A percentile compares a stretch with the other conserved stretches of the same genome.
phyloP scores from a whole-genome alignment of 2,113 vertebrate species.

The Ctenodactylus gundi region DNA sequence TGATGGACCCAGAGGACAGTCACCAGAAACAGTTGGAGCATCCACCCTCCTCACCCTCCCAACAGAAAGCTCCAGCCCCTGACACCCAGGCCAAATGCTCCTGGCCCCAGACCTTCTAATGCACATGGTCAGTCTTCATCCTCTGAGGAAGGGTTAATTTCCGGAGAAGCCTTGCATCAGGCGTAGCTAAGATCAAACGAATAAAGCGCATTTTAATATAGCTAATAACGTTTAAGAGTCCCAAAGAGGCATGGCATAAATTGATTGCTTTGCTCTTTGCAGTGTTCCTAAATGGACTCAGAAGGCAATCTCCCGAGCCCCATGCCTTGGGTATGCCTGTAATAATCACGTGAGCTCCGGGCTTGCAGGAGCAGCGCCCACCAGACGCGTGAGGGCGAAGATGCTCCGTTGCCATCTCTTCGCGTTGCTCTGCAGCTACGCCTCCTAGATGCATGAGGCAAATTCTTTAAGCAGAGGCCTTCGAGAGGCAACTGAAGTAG shows the following conservation, averaged over 20 bases:
- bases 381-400: neutral
- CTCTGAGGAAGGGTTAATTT: neutral
- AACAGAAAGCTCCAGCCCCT: neutral
- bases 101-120: neutral
- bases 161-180: constrained; percentile 20
- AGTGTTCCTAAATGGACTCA: constrained; percentile 40
- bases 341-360: neutral
- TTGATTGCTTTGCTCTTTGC: neutral
- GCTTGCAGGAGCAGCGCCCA: neutral
- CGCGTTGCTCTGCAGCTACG: neutral
- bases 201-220: constrained; percentile 11
- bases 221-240: constrained; percentile 30
- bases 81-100: neutral
- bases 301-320: constrained; percentile 17
- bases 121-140: neutral
- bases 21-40: neutral
- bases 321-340: neutral
- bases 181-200: neutral
- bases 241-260: constrained; percentile 25
- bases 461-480: neutral
- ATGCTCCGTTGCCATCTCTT: constrained; percentile 53
- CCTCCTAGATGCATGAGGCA: neutral
- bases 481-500: neutral
- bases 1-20: too few relatives aligned
- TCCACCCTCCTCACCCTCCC: neutral